Evolutionary conservation across 2,113 vertebrate species (phyloP), one percentile per base, ranked within the genome.

Genomic region (Otis tarda): DNA sequence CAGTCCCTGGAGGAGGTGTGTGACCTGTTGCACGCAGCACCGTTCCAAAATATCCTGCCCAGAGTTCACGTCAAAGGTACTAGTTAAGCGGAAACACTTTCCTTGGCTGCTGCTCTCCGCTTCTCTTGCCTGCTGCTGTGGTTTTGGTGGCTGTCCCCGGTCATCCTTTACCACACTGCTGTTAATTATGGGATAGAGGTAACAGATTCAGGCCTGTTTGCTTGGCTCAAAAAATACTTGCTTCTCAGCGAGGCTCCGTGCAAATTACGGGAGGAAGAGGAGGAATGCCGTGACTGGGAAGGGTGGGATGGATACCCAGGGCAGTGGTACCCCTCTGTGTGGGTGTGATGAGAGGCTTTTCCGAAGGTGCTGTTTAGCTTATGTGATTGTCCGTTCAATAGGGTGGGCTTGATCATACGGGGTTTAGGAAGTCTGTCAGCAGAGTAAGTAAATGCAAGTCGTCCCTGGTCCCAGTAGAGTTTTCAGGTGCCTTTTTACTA

Each of bases 1-100:
- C 74, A 99, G 99, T 99, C 99, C 27, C 97, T 98, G 33, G 99
- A 99, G 87, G 99, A 99, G 78, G 99, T 99, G 37, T 99, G 99
- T 91, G 99, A 99, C 97, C 97, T 99, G 86, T 47, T 99, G 84
- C 99, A 99, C 0, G 99, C 98, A 1, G 99, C 99, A 0, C 99
- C 99, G 0, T 99, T 99, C 93, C 99, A 99, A 95, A 99, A 99
- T 83, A 99, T 99, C 95, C 95, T 99, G 86, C 99, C 99, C 7
- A 96, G 98, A 63, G 98, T 99, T 81, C 98, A 99, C 2, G 98
- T 99, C 83, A 99, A 99, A 98, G 99, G 99, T 99, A 96, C 84
- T 2, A 6, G 43, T 53, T 35, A 9, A 71, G 53, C 37, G 61
- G 30, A 73, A 89, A 59, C 35, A 1, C 53, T 49, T 67, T 69